Conservation (phyloP, 2,888 invertebrate species). For the Caenorhabditis sp. region DNA sequence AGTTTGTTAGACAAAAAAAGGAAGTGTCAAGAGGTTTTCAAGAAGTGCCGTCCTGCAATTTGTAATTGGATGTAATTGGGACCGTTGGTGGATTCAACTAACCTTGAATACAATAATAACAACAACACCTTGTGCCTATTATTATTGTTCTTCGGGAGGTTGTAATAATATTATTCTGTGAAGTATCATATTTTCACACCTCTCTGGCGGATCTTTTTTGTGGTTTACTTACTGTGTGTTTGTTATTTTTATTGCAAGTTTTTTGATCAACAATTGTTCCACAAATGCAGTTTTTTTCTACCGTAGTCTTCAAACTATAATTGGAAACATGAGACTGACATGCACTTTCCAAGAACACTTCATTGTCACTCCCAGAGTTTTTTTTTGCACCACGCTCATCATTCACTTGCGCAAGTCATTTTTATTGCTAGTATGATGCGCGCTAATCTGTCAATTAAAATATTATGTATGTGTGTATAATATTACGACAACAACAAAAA, state of each 20-base stretch:
- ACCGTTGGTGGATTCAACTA: constrained; percentile 19
- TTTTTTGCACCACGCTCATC: neutral
- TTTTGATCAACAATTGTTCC: too few species aligned
- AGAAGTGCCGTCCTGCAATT: constrained; percentile 3
- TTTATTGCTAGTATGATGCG: neutral
- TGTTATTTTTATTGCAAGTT: too few species aligned
- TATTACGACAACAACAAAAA: neutral
- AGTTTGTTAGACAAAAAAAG: neutral
- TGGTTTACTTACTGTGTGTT: too few species aligned
- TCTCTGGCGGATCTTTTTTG: too few species aligned
- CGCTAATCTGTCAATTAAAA: constrained; percentile 1
- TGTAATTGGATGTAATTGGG: constrained; percentile 36
- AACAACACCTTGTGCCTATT: neutral
- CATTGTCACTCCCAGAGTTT: neutral
- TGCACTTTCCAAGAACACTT: neutral
- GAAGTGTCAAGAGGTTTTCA: neutral
- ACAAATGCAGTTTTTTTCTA: too few species aligned
- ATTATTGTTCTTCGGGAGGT: neutral
- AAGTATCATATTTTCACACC: too few species aligned
- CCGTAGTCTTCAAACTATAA: too few species aligned
- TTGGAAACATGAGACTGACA: too few species aligned
- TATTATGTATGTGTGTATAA: neutral
- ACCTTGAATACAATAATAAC: constrained; percentile 6
- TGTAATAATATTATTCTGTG: neutral
- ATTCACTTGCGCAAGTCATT: neutral